phyloP scores from a whole-genome alignment of 2,797 vertebrate genomes.

The Sebastes dallii region DNA sequence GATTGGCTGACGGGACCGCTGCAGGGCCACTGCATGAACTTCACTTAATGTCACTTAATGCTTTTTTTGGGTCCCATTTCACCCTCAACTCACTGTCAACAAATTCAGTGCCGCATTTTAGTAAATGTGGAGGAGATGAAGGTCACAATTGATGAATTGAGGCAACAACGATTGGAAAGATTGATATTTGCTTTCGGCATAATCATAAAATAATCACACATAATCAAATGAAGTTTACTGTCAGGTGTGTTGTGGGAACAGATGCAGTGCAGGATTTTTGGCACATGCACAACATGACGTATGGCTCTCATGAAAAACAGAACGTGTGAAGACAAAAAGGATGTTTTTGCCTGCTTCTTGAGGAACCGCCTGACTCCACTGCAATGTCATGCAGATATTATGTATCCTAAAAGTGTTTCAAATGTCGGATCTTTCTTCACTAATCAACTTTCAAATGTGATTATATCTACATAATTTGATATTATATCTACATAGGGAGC shows the following conservation, averaged over 20 bases:
- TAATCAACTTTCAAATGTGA: background rate
- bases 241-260: slow-evolving; percentile 28
- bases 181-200: background rate
- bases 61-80: background rate
- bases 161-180: background rate
- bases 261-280: slow-evolving; percentile 3
- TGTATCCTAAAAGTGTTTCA: background rate
- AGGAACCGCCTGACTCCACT: background rate
- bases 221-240: background rate
- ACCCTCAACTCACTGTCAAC: background rate
- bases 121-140: background rate
- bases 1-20: background rate
- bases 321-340: background rate
- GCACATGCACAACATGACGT: background rate
- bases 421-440: background rate
- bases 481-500: no score
- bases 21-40: background rate
- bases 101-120: background rate
- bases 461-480: no score
- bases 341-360: background rate
- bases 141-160: background rate
- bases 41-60: background rate
- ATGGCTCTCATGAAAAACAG: background rate
- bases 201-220: background rate
- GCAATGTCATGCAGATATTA: background rate